Conservation (phyloP, 2,113 vertebrate species). For the Stictonetta naevosa region DNA sequence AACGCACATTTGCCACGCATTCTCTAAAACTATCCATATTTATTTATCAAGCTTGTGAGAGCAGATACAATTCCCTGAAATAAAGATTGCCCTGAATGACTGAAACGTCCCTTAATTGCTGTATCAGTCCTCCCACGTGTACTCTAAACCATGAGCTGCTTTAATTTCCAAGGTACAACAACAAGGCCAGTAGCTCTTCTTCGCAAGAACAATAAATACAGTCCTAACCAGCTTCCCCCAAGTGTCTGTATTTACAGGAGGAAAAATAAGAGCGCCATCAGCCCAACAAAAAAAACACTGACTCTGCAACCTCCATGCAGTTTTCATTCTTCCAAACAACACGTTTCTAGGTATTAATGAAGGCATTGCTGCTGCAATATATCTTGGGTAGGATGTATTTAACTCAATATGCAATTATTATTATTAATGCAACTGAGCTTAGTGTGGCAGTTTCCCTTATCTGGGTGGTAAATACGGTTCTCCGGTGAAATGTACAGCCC, state of each 20-base stretch:
- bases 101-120: constrained; percentile 13
- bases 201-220: neutral
- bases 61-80: neutral
- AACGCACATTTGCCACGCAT: neutral
- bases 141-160: neutral
- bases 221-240: neutral
- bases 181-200: neutral
- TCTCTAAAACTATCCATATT: neutral
- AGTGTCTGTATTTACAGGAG: neutral
- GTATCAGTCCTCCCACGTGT: neutral
- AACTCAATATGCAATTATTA: neutral
- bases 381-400: neutral
- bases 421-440: constrained; percentile 3
- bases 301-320: neutral
- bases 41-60: constrained; percentile 3
- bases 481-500: neutral
- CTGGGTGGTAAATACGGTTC: neutral
- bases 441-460: neutral
- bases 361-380: neutral
- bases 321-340: neutral
- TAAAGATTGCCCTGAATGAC: neutral
- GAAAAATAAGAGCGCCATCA: neutral
- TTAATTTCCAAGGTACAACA: constrained; percentile 23
- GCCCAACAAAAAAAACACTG: neutral
- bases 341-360: constrained; percentile 6